Evolutionary conservation across 2,888 invertebrate species (phyloP).

Genomic region (Stenodema calcarata): DNA sequence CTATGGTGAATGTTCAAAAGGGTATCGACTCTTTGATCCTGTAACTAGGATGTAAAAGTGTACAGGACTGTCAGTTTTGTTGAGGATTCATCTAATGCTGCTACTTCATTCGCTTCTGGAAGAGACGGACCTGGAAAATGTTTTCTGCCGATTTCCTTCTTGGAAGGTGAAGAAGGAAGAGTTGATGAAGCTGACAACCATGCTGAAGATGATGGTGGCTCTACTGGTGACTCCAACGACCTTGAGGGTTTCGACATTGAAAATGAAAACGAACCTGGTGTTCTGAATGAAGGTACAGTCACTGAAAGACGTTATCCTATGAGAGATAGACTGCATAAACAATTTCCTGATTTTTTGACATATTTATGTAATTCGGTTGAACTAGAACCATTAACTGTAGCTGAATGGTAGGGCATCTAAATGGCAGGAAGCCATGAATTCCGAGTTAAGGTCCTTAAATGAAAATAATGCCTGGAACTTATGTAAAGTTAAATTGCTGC

Average conservation of each 20-base stretch:
- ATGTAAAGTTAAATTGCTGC: too few relatives aligned
- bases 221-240: too few relatives aligned
- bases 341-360: too few relatives aligned
- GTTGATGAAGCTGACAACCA: neutral
- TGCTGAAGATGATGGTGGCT: neutral
- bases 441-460: neutral
- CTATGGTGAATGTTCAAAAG: neutral
- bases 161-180: neutral
- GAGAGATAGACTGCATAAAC: neutral
- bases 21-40: neutral
- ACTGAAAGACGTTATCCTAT: neutral
- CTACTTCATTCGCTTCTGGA: neutral
- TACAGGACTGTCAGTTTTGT: neutral
- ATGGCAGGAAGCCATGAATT: too few relatives aligned
- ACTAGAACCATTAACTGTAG: neutral
- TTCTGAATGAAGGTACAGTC: too few relatives aligned
- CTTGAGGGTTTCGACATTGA: too few relatives aligned
- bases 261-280: too few relatives aligned
- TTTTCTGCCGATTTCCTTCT: neutral
- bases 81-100: neutral
- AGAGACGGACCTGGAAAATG: neutral
- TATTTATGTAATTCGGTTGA: neutral
- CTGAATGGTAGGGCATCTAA: neutral
- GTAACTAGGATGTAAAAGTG: neutral
- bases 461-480: slow-evolving; percentile 20